Base-by-base conservation (phyloP, 2,888 invertebrate species). In the Lepidocyrtoides sp. region DNA sequence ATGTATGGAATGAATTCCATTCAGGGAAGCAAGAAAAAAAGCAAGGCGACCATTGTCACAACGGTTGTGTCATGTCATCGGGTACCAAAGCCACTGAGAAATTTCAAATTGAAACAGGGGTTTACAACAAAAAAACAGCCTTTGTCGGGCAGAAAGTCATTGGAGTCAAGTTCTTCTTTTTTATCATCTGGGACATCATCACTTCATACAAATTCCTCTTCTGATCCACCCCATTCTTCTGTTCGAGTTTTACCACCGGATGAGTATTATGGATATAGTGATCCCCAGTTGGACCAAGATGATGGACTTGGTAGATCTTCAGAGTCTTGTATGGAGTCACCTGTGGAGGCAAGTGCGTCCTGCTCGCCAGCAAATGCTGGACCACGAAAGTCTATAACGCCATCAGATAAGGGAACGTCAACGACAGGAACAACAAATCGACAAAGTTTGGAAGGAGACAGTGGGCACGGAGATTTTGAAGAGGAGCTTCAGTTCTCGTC, bases 401-500 rank as follows among this genome's bases (percentile, higher is more conserved):
- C 83, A 7, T 88, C 88, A 36, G 91, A 79, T 14, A 91, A 75
- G 60, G 91, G 82, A 20, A 84, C 89, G 4, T 5, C 89, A 0
- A 75, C 82, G n/a, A 82, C 82, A 12, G 51, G 54, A 23, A 77
- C 79, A 41, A 85, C 79, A 7, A 90, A 77, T 79, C 77, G 57
- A 23, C 75, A 54, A 60, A 91, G 87, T 44, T 14, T 83, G 29
- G 91, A 91, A 60, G 82, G 85, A 1, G 92, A 93, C 83, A 91
- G 91, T 20, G 92, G 92, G 7, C 92, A 93, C 48, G 92, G 92
- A 2, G 92, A 93, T 77, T 92, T 89, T 44, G 92, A 92, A 66
- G 91, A 91, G 29, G 92, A 92, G 26, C 85, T 92, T 4, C 92
- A 88, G 48, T 91, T 92, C 48, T 91, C 90, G 0, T 91, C 91